Evolutionary conservation across 2,888 invertebrate species (phyloP).

Genomic region (Aspidapion aeneum): DNA sequence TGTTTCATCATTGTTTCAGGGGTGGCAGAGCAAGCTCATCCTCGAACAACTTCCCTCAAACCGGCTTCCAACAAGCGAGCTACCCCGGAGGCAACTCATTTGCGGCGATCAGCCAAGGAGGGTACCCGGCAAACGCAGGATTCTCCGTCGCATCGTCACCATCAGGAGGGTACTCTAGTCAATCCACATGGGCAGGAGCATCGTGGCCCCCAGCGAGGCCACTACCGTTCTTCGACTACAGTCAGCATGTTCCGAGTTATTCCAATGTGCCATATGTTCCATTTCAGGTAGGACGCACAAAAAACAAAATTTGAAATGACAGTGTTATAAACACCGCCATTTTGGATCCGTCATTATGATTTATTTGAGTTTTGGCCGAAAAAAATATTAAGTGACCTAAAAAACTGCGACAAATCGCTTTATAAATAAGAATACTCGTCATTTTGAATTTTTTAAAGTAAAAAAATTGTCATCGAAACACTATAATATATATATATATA

Average conservation of each 20-base stretch:
- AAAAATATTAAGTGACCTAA: no score
- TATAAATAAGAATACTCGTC: no score
- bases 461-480: no score
- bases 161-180: background rate
- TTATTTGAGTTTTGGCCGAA: no score
- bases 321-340: no score
- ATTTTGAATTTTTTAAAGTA: no score
- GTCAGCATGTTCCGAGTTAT: conserved; percentile 47
- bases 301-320: no score
- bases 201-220: conserved; percentile 4
- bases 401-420: no score
- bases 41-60: no score
- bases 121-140: background rate
- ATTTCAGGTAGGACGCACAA: conserved; percentile 39
- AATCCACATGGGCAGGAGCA: background rate
- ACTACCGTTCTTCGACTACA: conserved; percentile 25
- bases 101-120: background rate
- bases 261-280: conserved; percentile 52
- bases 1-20: no score
- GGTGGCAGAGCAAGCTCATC: background rate
- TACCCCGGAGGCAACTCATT: background rate
- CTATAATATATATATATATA: no score
- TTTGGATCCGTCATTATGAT: no score
- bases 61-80: background rate
- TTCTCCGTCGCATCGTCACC: background rate